Evolutionary conservation across 2,113 vertebrate species (phyloP).

Genomic region (Uria aalge): DNA sequence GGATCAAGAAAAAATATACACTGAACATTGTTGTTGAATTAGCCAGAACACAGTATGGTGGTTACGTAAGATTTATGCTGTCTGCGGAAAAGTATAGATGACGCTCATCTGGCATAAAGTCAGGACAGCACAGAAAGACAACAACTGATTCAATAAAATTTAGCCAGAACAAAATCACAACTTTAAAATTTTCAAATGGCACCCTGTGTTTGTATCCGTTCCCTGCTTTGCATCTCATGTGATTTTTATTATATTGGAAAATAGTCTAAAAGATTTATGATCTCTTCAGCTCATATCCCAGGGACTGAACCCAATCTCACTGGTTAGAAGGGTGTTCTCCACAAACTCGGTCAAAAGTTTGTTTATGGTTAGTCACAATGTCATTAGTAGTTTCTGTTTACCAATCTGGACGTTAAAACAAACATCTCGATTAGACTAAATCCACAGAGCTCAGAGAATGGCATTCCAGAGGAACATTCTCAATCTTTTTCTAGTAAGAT

Average conservation of each 20-base stretch:
- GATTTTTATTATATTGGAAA: neutral
- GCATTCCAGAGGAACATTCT: neutral
- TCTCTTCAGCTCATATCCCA: neutral
- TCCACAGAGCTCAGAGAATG: neutral
- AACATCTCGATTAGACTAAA: neutral
- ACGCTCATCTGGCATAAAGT: conserved; percentile 9
- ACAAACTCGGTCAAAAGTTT: neutral
- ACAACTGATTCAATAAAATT: conserved; percentile 19
- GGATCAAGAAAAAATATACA: neutral
- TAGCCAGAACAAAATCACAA: conserved; percentile 7
- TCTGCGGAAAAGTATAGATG: conserved; percentile 1
- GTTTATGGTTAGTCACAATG: neutral
- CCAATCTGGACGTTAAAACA: neutral
- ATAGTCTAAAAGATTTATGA: neutral
- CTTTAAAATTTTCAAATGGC: neutral
- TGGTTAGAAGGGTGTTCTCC: neutral
- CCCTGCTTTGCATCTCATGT: neutral
- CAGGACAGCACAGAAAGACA: conserved; percentile 2
- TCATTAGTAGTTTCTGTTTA: neutral
- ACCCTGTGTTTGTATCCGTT: neutral
- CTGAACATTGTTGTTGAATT: neutral
- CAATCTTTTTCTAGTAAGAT: neutral
- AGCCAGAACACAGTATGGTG: neutral
- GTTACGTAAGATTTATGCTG: conserved; percentile 9
- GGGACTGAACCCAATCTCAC: neutral